phyloP scores from a whole-genome alignment of 2,797 vertebrate species.

The Sebastes matsubarae region DNA sequence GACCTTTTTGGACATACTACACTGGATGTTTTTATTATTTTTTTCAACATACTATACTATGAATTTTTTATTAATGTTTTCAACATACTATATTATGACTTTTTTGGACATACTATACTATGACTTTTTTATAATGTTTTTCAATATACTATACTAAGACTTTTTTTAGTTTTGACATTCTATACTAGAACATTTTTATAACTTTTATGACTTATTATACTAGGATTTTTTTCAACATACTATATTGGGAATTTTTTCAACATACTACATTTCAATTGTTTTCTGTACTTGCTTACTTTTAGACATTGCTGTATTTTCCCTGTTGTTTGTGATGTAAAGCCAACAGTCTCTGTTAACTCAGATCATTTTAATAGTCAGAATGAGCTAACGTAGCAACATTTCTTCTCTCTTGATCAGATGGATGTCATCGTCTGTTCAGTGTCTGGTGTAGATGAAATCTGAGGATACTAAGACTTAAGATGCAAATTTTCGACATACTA shows the following conservation, averaged over 20 bases:
- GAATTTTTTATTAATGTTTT: no score
- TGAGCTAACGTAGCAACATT: background rate
- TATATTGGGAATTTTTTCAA: no score
- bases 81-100: no score
- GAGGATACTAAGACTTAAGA: constrained; percentile 6
- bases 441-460: constrained; percentile 75
- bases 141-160: background rate
- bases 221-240: background rate
- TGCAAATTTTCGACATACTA: no score
- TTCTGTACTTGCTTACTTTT: background rate
- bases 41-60: no score
- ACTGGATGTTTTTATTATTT: no score
- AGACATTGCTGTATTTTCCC: background rate
- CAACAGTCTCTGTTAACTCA: background rate
- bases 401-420: background rate
- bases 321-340: background rate
- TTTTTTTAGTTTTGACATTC: background rate
- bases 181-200: background rate
- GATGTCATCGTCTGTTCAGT: constrained; percentile 17
- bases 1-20: no score
- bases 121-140: no score
- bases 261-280: background rate
- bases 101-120: no score
- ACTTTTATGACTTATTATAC: background rate
- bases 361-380: background rate